A percentile compares a stretch with the other conserved stretches of the same genome.
These are phyloP conservation scores for Aphelocoma coerulescens DNA, from an alignment of 2,113 vertebrate genomes.

Conservation along the genomic window DNA sequence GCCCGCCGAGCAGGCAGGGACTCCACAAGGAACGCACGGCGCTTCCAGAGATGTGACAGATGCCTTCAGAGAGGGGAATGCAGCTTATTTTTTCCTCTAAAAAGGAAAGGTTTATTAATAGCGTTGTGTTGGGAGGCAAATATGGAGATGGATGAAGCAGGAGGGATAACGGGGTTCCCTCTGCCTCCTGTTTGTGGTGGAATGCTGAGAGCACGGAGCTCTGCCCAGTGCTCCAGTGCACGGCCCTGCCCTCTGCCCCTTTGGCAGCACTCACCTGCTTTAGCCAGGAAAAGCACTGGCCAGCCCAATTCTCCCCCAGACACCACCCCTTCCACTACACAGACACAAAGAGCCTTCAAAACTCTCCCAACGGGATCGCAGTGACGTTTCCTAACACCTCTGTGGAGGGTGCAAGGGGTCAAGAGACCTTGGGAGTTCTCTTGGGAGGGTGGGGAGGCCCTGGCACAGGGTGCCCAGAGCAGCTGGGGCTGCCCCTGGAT, in stretches of 20 bases:
- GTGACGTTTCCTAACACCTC: fast-evolving
- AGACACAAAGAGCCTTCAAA: background rate
- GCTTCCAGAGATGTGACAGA: background rate
- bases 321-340: fast-evolving
- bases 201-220: fast-evolving
- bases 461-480: background rate
- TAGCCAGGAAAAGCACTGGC: fast-evolving
- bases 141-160: fast-evolving
- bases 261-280: background rate
- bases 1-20: background rate
- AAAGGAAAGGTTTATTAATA: background rate
- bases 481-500: fast-evolving
- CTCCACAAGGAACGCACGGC: fast-evolving
- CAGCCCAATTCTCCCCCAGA: fast-evolving
- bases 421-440: background rate
- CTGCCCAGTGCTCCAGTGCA: background rate
- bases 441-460: fast-evolving
- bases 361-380: fast-evolving
- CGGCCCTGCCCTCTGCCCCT: background rate
- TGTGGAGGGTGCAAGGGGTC: background rate
- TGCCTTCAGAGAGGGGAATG: background rate
- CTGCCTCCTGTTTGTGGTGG: background rate
- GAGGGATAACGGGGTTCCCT: background rate
- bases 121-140: background rate
- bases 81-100: background rate